Percentiles rank a stretch among this genome's conserved stretches.
phyloP scores from a whole-genome alignment of 2,797 vertebrate species.

The Botia kubotai region DNA sequence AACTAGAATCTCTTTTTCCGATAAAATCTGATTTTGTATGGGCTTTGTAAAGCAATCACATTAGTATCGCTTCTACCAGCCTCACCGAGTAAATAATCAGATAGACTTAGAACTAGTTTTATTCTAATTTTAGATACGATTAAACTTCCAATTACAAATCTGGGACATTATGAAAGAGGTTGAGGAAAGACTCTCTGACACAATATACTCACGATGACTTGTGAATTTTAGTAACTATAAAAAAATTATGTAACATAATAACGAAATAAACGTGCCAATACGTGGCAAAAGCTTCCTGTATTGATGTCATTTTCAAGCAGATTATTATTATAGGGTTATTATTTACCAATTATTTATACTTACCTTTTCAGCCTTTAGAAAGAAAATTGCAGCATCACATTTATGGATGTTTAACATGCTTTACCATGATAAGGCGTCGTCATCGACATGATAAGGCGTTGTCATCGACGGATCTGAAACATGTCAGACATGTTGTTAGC shows the following conservation, averaged over 20 bases:
- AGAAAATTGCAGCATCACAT: neutral
- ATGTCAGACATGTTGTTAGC: neutral
- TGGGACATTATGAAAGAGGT: neutral
- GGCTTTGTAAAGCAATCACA: neutral
- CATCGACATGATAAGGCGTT: too few relatives aligned
- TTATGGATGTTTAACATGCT: neutral
- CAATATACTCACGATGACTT: neutral
- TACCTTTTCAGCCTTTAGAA: neutral
- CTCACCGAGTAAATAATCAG: neutral
- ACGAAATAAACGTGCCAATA: neutral
- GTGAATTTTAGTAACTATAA: neutral
- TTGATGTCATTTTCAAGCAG: neutral
- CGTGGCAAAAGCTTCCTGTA: neutral
- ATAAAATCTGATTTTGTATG: neutral
- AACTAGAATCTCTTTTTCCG: neutral
- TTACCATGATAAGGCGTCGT: neutral
- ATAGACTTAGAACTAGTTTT: neutral
- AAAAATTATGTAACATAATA: neutral
- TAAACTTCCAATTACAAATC: neutral
- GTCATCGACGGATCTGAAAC: neutral
- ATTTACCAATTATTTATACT: neutral
- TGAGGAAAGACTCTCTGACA: neutral
- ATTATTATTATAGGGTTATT: neutral
- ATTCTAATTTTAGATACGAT: neutral
- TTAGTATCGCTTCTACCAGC: neutral